phyloP scores from a whole-genome alignment of 1,140 invertebrate species.

The Hylyphantes graminicola region DNA sequence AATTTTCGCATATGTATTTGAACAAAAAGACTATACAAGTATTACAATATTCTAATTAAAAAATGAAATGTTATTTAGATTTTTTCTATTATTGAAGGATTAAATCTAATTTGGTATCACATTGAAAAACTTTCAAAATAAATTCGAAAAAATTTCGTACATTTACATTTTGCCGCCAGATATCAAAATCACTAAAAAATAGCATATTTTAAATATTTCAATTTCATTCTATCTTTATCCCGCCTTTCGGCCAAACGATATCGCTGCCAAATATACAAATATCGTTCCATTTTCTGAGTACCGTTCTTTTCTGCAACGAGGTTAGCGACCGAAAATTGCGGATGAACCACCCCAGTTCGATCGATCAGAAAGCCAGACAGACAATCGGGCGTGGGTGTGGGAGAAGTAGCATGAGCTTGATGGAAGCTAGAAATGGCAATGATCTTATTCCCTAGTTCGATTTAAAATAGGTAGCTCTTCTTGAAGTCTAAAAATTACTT shows the following conservation, averaged over 20 bases:
- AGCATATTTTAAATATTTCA: background rate
- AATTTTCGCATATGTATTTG: too few species aligned
- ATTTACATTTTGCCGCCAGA: background rate
- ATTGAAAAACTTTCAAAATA: too few species aligned
- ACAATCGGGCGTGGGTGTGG: background rate
- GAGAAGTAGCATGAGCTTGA: background rate
- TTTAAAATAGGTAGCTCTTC: too few species aligned
- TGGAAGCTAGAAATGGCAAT: background rate
- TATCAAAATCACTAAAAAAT: background rate
- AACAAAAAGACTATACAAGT: too few species aligned
- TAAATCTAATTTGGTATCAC: too few species aligned
- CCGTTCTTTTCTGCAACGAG: conserved; percentile 10
- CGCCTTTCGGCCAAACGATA: conserved; percentile 26
- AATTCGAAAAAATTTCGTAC: too few species aligned
- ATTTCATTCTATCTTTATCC: background rate
- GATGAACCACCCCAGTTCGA: conserved; percentile 18
- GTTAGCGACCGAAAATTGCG: conserved; percentile 31
- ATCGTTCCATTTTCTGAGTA: conserved; percentile 26
- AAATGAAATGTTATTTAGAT: too few species aligned
- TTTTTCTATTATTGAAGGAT: too few species aligned
- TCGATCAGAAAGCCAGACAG: conserved; percentile 2
- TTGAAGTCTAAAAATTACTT: too few species aligned
- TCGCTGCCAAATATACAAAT: conserved; percentile 19
- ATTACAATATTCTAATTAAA: too few species aligned
- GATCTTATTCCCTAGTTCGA: background rate